A percentile compares a stretch with the other conserved stretches of the same genome.
phyloP scores from a whole-genome alignment of 2,888 invertebrate species.

The Drosophila silvestris region DNA sequence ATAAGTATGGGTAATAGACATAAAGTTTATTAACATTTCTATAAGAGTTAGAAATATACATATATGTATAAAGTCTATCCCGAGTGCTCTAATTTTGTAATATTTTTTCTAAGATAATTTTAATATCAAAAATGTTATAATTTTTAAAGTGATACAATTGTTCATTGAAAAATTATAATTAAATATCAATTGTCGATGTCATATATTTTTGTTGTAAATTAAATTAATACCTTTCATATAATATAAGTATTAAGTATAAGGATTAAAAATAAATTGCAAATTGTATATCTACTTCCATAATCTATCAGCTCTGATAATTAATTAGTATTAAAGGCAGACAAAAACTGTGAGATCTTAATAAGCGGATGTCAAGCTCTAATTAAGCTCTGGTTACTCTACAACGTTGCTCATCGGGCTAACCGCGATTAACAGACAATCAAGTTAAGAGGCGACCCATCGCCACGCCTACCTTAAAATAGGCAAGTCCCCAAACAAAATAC shows the following conservation, averaged over 20 bases:
- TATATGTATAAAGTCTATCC: neutral
- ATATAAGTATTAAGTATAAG: neutral
- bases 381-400: conserved; percentile 40
- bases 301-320: neutral
- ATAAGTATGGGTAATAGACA: neutral
- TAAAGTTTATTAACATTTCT: neutral
- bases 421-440: conserved; percentile 66
- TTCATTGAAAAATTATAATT: neutral
- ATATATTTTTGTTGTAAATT: neutral
- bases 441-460: conserved; percentile 50
- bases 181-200: too few species aligned
- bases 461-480: neutral
- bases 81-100: neutral
- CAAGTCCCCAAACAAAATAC: conserved; percentile 17
- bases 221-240: neutral
- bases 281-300: neutral
- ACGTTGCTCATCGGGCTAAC: conserved; percentile 40
- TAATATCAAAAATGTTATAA: too few species aligned
- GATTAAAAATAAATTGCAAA: neutral
- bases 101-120: neutral
- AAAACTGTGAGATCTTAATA: neutral
- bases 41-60: neutral
- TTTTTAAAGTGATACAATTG: neutral
- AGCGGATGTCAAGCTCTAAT: conserved; percentile 33
- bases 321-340: neutral